phyloP scores from a whole-genome alignment of 2,797 vertebrate species.

The Liasis olivaceus region DNA sequence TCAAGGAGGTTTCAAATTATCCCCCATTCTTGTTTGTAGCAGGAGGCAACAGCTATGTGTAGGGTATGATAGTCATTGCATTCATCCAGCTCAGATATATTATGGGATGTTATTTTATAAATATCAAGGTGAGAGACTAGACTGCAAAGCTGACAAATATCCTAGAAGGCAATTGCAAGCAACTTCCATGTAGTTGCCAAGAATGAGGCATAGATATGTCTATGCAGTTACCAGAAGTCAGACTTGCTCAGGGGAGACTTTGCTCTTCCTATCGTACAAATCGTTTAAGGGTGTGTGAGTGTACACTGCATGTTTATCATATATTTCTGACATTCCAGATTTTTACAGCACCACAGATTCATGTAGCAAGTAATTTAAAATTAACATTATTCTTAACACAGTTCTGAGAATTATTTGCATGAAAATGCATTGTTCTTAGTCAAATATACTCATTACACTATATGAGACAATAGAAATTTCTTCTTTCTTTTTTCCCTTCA shows the following conservation, averaged over 20 bases:
- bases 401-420: neutral
- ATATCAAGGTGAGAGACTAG: neutral
- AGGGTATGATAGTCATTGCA: neutral
- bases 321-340: neutral
- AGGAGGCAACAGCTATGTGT: neutral
- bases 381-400: neutral
- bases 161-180: neutral
- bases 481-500: neutral
- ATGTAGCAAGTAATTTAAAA: neutral
- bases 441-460: neutral
- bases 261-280: neutral
- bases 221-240: neutral
- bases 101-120: neutral
- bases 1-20: neutral
- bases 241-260: neutral
- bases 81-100: neutral
- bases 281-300: neutral
- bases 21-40: neutral
- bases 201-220: neutral
- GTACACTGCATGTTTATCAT: neutral
- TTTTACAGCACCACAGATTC: neutral
- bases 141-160: neutral
- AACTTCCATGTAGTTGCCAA: neutral
- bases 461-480: neutral
- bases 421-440: neutral